Percentiles rank a stretch among this genome's conserved stretches.
Evolutionary conservation across 1,140 invertebrate genomes (phyloP).

Genomic region (Drosophila asahinai): DNA sequence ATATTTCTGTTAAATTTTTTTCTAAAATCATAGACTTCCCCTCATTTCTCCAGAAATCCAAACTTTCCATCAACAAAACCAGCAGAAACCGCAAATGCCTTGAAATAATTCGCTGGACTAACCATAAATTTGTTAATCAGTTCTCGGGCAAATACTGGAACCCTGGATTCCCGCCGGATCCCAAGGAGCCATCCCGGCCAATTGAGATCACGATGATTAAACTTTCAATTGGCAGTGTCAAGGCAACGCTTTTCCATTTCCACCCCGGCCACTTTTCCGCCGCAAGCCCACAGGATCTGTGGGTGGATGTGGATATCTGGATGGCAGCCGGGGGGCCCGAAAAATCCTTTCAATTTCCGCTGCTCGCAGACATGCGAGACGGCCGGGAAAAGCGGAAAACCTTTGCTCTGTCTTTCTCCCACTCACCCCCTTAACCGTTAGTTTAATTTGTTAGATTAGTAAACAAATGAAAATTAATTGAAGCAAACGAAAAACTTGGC

Average conservation of each 20-base stretch:
- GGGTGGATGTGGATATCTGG: conserved; percentile 6
- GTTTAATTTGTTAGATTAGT: conserved; percentile 84
- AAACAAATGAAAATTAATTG: conserved; percentile 84
- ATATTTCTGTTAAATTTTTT: too few relatives aligned
- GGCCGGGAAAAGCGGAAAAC: conserved; percentile 30
- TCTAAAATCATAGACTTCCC: too few relatives aligned
- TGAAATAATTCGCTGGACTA: conserved; percentile 20
- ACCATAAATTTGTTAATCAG: conserved; percentile 25
- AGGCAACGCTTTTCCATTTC: conserved; percentile 43
- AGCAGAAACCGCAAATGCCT: conserved; percentile 1
- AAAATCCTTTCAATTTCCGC: conserved; percentile 64
- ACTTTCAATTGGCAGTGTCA: conserved; percentile 59
- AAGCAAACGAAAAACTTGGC: conserved; percentile 84
- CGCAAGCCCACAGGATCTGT: conserved; percentile 23
- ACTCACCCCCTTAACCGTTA: conserved; percentile 64
- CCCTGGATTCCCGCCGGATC: background rate
- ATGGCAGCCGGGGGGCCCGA: conserved; percentile 35
- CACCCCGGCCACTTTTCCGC: background rate
- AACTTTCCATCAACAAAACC: background rate
- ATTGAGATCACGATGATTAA: conserved; percentile 50
- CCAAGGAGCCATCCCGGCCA: conserved; percentile 8
- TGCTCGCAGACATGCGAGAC: conserved; percentile 26
- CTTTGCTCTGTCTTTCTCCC: background rate
- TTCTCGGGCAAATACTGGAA: conserved; percentile 2
- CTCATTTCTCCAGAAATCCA: background rate